Conservation (phyloP, 2,113 vertebrate genomes). For the Phalacrocorax brasilianus region DNA sequence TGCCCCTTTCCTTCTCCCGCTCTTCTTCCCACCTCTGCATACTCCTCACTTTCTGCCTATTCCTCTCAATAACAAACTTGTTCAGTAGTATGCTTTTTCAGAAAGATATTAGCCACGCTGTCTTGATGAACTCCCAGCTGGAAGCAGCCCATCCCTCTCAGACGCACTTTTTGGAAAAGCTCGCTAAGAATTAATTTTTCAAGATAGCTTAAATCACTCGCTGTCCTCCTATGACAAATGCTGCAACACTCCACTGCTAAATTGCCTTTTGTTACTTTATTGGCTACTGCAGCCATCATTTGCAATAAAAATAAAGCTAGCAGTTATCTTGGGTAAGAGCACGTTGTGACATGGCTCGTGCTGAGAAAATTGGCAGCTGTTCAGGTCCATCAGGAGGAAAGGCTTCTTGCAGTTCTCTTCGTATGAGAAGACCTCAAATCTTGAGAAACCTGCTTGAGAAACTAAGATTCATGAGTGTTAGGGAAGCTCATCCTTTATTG, state of each 20-base stretch:
- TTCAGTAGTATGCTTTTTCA: neutral
- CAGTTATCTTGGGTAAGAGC: neutral
- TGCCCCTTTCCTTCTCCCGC: neutral
- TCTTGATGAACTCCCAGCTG: neutral
- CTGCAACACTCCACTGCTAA: neutral
- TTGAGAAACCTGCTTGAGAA: neutral
- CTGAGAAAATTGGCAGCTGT: neutral
- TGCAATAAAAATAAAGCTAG: neutral
- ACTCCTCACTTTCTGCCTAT: neutral
- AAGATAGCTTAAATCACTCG: neutral
- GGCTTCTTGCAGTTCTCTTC: neutral
- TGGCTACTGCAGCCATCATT: neutral
- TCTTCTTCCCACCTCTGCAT: neutral
- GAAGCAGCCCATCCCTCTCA: neutral
- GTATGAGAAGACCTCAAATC: neutral
- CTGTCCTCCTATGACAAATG: neutral
- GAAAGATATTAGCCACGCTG: neutral
- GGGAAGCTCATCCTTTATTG: neutral
- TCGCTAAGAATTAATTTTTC: neutral
- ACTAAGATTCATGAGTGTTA: neutral
- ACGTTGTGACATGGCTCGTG: fast-evolving
- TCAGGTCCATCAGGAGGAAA: neutral
- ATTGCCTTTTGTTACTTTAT: neutral
- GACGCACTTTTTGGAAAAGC: neutral
- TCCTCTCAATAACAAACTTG: neutral